These are phyloP conservation scores for Stichopus chloronotus DNA, from an alignment of 35 echinoderm and acorn worm species.

Conservation along the genomic window DNA sequence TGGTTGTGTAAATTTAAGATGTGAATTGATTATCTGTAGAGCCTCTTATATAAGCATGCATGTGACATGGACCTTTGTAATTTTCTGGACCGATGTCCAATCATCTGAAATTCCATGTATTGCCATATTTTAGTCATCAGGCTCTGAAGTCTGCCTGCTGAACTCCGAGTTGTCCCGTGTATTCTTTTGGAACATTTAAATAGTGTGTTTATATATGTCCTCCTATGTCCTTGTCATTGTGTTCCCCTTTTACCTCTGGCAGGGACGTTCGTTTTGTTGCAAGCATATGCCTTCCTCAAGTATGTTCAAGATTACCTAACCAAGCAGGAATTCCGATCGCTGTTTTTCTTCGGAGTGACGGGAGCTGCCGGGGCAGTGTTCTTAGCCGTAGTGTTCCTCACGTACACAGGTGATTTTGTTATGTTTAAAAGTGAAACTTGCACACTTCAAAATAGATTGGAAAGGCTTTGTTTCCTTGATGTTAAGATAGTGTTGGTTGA, in stretches of 20 bases:
- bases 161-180: too few species aligned
- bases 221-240: background rate
- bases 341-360: conserved; percentile 91
- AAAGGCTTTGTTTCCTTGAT: background rate
- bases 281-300: conserved; percentile 93
- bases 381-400: conserved; percentile 80
- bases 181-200: too few species aligned
- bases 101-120: too few species aligned
- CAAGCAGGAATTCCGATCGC: conserved; percentile 90
- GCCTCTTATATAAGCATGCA: too few species aligned
- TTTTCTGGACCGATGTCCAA: too few species aligned
- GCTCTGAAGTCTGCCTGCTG: too few species aligned
- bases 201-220: too few species aligned
- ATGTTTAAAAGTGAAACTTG: background rate
- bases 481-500: background rate
- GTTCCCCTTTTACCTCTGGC: background rate
- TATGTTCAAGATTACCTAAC: conserved; percentile 88
- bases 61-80: too few species aligned
- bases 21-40: too few species aligned
- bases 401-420: conserved; percentile 82
- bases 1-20: too few species aligned
- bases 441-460: background rate
- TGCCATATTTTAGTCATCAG: too few species aligned
- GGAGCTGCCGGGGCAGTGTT: conserved; percentile 82
- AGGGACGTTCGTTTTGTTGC: conserved; percentile 93